These are phyloP conservation scores for Blennius ocellaris DNA, from an alignment of 2,113 vertebrate species.

Conservation along the genomic window DNA sequence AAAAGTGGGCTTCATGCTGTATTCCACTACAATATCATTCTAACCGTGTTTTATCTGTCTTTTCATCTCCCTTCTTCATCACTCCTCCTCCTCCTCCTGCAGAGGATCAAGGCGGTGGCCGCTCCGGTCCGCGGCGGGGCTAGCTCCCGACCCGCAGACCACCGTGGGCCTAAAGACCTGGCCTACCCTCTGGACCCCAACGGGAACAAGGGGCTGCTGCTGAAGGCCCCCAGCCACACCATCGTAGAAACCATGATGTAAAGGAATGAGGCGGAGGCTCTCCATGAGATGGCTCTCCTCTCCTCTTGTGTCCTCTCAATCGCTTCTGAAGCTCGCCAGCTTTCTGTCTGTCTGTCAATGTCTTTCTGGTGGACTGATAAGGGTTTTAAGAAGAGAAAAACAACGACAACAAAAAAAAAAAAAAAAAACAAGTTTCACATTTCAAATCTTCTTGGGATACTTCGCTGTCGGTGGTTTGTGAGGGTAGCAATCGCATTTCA, in stretches of 20 bases:
- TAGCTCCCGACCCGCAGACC: conserved; percentile 82
- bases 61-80: not conserved
- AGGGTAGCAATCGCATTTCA: conserved; percentile 53
- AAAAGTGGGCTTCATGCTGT: too few species aligned
- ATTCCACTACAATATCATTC: not conserved
- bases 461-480: conserved; percentile 39
- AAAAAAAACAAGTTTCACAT: too few species aligned
- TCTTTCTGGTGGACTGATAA: conserved; percentile 75
- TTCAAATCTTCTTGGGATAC: too few species aligned
- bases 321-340: conserved; percentile 72
- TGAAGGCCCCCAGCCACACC: conserved; percentile 93
- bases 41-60: not conserved
- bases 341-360: conserved; percentile 66
- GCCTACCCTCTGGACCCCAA: conserved; percentile 83
- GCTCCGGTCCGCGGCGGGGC: conserved; percentile 88
- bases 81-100: conserved; percentile 25
- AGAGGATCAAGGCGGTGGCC: conserved; percentile 95
- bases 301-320: conserved; percentile 68
- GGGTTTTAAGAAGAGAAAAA: conserved; percentile 57
- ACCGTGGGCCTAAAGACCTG: conserved; percentile 75
- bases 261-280: conserved; percentile 81
- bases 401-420: too few species aligned
- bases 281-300: conserved; percentile 86
- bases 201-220: conserved; percentile 86
- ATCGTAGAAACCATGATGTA: conserved; percentile 99